A percentile compares a stretch with the other conserved stretches of the same genome.
Conservation (phyloP, 1,140 invertebrate species). For the Lordiphosa mommai region DNA sequence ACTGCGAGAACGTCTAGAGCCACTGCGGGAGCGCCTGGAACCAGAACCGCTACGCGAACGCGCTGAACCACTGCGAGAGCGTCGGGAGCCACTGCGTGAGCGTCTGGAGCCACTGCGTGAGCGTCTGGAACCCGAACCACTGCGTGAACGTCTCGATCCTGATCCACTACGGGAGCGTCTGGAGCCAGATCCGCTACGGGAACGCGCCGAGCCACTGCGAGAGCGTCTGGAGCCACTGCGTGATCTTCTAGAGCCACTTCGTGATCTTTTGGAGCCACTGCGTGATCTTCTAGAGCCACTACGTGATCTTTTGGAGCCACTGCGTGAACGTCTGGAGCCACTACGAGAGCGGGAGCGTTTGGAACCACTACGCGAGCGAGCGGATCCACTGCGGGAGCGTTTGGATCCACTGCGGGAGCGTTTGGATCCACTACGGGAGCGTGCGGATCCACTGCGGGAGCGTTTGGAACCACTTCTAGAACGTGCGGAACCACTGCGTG, state of each 20-base stretch:
- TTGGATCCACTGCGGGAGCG: conserved; percentile 78
- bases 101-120: conserved; percentile 42
- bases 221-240: conserved; percentile 76
- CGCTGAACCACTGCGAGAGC: conserved; percentile 64
- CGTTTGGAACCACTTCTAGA: conserved; percentile 76
- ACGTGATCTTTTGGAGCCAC: conserved; percentile 48
- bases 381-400: conserved; percentile 61
- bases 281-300: conserved; percentile 64
- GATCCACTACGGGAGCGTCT: conserved; percentile 68
- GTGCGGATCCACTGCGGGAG: conserved; percentile 60
- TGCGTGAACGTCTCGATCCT: conserved; percentile 30
- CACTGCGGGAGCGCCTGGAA: conserved; percentile 76
- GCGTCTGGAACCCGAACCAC: conserved; percentile 17
- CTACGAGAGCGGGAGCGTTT: conserved; percentile 55
- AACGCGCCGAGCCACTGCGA: conserved; percentile 67
- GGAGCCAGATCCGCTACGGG: conserved; percentile 73
- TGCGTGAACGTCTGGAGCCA: conserved; percentile 34
- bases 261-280: conserved; percentile 40
- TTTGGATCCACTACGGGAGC: conserved; percentile 64
- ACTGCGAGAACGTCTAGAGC: conserved; percentile 76
- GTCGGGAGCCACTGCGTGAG: conserved; percentile 68
- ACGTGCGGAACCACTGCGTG: conserved; percentile 70
- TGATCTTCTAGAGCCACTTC: conserved; percentile 69
- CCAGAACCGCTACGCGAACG: conserved; percentile 53
- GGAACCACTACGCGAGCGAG: conserved; percentile 62